These are phyloP conservation scores for Cheirogaleus medius DNA, from an alignment of 2,113 vertebrate species.

Conservation along the genomic window DNA sequence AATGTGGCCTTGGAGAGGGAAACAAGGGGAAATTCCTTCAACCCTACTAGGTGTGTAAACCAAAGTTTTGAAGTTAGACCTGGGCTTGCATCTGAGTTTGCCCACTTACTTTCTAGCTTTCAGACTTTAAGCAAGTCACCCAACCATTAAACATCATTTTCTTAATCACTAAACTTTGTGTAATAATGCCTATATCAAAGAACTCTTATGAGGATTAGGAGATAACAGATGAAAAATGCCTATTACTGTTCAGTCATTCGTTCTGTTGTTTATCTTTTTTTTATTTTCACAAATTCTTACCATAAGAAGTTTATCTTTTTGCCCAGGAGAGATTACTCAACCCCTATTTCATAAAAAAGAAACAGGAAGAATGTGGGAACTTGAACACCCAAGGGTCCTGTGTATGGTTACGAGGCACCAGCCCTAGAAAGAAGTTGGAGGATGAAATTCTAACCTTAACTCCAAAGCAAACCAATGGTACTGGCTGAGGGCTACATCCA, in stretches of 20 bases:
- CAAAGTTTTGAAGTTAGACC: background rate
- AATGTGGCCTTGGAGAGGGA: background rate
- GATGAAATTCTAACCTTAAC: background rate
- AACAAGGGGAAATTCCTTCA: background rate
- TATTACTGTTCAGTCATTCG: background rate
- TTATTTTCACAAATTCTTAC: background rate
- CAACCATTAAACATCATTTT: background rate
- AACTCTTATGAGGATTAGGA: background rate
- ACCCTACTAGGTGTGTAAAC: background rate
- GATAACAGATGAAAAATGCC: background rate
- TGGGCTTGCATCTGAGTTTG: background rate
- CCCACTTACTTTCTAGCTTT: background rate
- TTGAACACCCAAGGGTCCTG: background rate
- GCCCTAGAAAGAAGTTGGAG: background rate
- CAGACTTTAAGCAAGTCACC: background rate
- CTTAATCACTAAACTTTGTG: background rate
- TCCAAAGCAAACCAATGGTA: background rate
- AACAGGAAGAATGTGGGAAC: background rate
- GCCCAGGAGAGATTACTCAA: background rate
- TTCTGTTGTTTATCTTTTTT: background rate
- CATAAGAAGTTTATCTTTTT: constrained; percentile 14
- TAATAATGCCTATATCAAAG: background rate
- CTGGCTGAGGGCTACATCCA: background rate
- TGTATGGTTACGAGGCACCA: background rate
- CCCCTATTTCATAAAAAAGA: background rate